Base-by-base conservation (phyloP, 1,140 invertebrate species). In the Dinoponera quadriceps region DNA sequence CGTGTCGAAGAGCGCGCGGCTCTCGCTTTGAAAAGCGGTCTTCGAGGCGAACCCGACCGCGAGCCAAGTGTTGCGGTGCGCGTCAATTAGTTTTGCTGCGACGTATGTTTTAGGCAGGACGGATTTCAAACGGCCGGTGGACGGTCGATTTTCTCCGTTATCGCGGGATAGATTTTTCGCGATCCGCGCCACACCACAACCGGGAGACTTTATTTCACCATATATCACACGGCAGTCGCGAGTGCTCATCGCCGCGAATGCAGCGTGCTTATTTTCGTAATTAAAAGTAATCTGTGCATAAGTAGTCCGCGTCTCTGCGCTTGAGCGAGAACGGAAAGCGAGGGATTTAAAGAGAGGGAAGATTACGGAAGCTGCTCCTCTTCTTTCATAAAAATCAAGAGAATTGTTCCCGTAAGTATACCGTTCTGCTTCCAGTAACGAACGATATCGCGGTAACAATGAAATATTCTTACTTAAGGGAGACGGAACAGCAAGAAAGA, bases 321-420 rank as follows among this genome's bases (percentile, higher is more conserved):
- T 7, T 33, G 33, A 33, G 22, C 38, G 22, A 7, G 44, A 49
- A 80, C 69, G 54, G 69, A 22, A 44, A 54, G 54, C 29, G 48
- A 20, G 54, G 22, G 13, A 59, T 80, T 69, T 69, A 29, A 71
- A 69, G 20, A 80, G 60, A 38, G 25, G 44, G 38, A 69, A 57
- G 22, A 55, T 80, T 57, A 57, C 69, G 51, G 48, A 48, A 80
- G 65, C 65, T 69, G 51, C 66, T 54, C 27, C 18, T 77, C 74
- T 54, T 77, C 74, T 54, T 66, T 68, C 74, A 77, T 77, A 77
- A 77, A 77, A 77, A 29, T 68, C 74, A 77, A 77, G 65, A 71
- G 75, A 14, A 71, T 78, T 78, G 65, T 57, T 57, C 33, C 51
- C 68, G 44, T 48, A 78, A 78, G 33, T 57, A 80, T 57, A 69